phyloP scores from a whole-genome alignment of 2,797 vertebrate genomes.

The Pipistrellus pipistrellus region DNA sequence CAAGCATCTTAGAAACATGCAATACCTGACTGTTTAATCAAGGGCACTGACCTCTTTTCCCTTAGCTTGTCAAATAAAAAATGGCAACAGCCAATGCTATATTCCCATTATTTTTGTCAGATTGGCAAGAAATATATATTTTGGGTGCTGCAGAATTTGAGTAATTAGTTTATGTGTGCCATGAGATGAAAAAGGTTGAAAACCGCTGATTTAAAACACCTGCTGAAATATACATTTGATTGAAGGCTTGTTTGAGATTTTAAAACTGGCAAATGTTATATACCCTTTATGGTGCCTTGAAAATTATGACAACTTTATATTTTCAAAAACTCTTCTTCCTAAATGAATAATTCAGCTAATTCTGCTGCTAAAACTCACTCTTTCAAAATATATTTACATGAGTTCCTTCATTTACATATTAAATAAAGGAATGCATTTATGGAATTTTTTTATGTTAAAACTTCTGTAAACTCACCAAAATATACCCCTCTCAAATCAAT shows the following conservation, averaged over 20 bases:
- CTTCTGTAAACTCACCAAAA: not conserved
- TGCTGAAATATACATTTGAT: not conserved
- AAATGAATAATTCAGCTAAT: not conserved
- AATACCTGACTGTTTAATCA: not conserved
- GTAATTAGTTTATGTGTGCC: not conserved
- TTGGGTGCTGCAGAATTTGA: not conserved
- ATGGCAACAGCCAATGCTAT: not conserved
- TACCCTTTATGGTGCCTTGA: not conserved
- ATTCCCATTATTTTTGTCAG: not conserved
- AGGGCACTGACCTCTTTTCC: not conserved
- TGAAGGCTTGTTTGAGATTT: not conserved
- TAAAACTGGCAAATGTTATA: not conserved
- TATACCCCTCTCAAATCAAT: not conserved
- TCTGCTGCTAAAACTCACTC: not conserved
- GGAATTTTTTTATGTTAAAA: conserved; percentile 20
- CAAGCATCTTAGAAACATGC: not conserved
- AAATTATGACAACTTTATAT: not conserved
- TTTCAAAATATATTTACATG: not conserved
- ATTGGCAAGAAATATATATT: not conserved
- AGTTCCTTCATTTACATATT: not conserved
- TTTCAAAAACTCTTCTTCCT: not conserved
- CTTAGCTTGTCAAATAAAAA: not conserved
- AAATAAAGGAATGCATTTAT: not conserved
- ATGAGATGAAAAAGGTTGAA: not conserved
- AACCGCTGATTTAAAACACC: not conserved